Evolutionary conservation across 2,888 invertebrate genomes (phyloP), one percentile per base, ranked within the genome.

Genomic region (Ferdinandea cuprea): DNA sequence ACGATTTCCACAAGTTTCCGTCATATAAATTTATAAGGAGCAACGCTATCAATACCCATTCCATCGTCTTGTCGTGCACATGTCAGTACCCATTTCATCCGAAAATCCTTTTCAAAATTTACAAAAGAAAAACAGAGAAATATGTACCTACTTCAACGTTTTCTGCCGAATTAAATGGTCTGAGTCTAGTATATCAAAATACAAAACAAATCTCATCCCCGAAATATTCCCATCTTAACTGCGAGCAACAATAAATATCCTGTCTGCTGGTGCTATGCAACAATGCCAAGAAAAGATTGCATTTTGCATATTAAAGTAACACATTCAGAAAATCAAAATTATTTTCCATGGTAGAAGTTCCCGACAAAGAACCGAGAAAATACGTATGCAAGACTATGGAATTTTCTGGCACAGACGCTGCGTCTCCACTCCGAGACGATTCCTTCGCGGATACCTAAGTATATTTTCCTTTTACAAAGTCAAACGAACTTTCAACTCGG

Each of bases 221-320:
- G 19, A 17, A 54, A 44, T 5, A 1, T 5, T 32, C n/a, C 8
- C 2, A 74, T 21, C 9, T 25, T n/a, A 15, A 28, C 42, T 50
- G 28, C 46, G 56, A 21, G 11, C 9, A 66, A 72, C 66, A 78
- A 72, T 58, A 80, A 58, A 65, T 50, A 56, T 81, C 69, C 32
- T 28, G 63, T 65, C 63, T 71, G 42, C 59, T n/a, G 15, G 46
- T 35, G 21, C 19, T 48, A 44, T 19, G 50, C 58, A 76, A 76
- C 54, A 77, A 81, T 56, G 54, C 25, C 13, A 52, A 44, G n/a
- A 40, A 71, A 71, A 76, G 59, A 66, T 81, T 81, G 58, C 76
- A 71, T 71, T 81, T 71, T 81, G 71, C 81, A 77, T 81, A 66
- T 77, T 66, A 71, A 46, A 81, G 52, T 56, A 74, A 68, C 74